phyloP scores from a whole-genome alignment of 2,888 invertebrate genomes.

The Allygus modestus region DNA sequence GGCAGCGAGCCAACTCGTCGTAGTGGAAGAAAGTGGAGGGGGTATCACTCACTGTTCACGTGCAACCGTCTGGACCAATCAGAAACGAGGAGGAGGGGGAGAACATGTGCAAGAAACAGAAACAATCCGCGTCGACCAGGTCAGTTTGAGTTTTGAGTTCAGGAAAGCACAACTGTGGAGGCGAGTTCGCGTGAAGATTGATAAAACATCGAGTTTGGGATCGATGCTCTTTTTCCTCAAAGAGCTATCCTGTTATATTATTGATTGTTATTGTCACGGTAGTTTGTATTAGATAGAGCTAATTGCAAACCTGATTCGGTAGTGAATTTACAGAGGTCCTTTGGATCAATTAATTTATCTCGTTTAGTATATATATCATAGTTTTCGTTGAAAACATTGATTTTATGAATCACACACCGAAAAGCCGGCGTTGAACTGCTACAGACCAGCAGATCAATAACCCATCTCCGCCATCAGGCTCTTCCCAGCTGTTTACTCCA shows the following conservation, averaged over 20 bases:
- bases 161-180: neutral
- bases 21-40: constrained; percentile 46
- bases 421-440: neutral
- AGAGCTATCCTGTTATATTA: neutral
- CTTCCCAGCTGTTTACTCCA: constrained; percentile 11
- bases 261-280: neutral
- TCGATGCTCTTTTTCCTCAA: neutral
- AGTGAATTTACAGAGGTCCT: neutral
- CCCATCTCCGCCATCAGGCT: neutral
- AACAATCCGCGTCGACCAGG: neutral
- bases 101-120: constrained; percentile 22
- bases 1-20: neutral
- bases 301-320: too few species aligned
- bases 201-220: neutral
- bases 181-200: neutral
- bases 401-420: neutral
- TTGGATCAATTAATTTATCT: too few species aligned
- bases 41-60: constrained; percentile 57
- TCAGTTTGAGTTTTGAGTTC: constrained; percentile 23
- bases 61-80: constrained; percentile 46
- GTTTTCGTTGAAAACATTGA: neutral
- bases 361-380: too few species aligned
- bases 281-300: too few species aligned
- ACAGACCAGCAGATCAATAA: neutral
- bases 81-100: constrained; percentile 18